Conservation (phyloP, 2,888 invertebrate species). For the Hemicrepidius hirtus region DNA sequence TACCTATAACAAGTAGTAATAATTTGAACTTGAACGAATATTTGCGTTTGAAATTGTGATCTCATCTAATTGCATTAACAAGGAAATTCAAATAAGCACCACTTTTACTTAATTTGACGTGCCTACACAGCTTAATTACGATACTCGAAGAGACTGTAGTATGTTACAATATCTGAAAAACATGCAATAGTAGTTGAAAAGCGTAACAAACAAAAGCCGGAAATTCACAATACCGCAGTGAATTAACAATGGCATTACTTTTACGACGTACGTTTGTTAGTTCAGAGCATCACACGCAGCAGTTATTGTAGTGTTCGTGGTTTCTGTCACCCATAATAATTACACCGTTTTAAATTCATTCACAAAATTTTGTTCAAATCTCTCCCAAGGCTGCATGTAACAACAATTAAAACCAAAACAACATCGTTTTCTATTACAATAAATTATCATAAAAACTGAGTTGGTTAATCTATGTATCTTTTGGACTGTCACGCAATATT, state of each 20-base stretch:
- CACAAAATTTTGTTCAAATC: neutral
- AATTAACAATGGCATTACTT: conserved; percentile 11
- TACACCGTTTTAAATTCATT: conserved; percentile 7
- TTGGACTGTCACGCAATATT: too few relatives aligned
- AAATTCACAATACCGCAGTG: conserved; percentile 12
- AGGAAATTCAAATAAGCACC: too few relatives aligned
- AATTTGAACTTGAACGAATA: too few relatives aligned
- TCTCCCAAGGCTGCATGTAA: neutral
- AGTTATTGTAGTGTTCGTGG: neutral
- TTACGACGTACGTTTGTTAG: conserved; percentile 12
- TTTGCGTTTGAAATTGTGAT: too few relatives aligned
- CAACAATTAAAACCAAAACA: neutral
- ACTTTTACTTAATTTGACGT: too few relatives aligned
- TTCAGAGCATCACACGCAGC: neutral
- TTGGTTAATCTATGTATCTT: too few relatives aligned
- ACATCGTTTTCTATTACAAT: neutral
- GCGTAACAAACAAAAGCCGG: conserved; percentile 15
- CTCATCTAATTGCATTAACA: too few relatives aligned
- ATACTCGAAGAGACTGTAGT: too few relatives aligned
- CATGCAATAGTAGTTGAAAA: neutral
- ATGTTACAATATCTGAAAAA: neutral
- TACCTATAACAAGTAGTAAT: too few relatives aligned
- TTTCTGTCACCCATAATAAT: too few relatives aligned
- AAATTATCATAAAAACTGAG: too few relatives aligned
- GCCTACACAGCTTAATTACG: too few relatives aligned